phyloP scores from a whole-genome alignment of 92 coral and sea anemone genomes.

The Montipora capitata region DNA sequence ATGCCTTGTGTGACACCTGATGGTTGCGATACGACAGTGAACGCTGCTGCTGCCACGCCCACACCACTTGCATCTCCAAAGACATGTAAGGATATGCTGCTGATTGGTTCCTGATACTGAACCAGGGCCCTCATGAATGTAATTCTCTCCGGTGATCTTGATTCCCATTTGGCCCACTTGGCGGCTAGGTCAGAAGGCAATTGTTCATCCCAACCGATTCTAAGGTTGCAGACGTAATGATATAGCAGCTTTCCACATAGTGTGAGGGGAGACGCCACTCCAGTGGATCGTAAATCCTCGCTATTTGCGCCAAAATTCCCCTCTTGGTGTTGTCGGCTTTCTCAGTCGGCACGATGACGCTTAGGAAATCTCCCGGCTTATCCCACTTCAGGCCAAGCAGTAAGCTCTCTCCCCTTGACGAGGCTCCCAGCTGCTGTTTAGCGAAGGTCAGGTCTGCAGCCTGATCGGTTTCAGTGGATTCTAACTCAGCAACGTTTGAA shows the following conservation, averaged over 20 bases:
- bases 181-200: neutral
- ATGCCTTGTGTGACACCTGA: no score
- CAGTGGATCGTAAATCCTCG: neutral
- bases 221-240: neutral
- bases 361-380: constrained; percentile 16
- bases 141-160: neutral
- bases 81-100: constrained; percentile 6
- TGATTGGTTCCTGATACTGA: constrained; percentile 30
- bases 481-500: constrained; percentile 2
- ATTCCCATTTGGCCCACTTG: neutral
- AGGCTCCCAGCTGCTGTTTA: constrained; percentile 38
- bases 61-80: constrained; percentile 31
- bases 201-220: neutral
- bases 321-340: constrained; percentile 31
- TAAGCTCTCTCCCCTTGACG: neutral
- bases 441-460: constrained; percentile 26
- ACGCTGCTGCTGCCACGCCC: constrained; percentile 2
- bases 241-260: constrained; percentile 10
- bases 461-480: constrained; percentile 18
- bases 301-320: constrained; percentile 7
- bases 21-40: no score
- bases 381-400: constrained; percentile 50
- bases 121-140: constrained; percentile 11
- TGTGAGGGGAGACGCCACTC: constrained; percentile 8
- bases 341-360: neutral